phyloP scores from a whole-genome alignment of 2,797 vertebrate species.

The Squalus acanthias region DNA sequence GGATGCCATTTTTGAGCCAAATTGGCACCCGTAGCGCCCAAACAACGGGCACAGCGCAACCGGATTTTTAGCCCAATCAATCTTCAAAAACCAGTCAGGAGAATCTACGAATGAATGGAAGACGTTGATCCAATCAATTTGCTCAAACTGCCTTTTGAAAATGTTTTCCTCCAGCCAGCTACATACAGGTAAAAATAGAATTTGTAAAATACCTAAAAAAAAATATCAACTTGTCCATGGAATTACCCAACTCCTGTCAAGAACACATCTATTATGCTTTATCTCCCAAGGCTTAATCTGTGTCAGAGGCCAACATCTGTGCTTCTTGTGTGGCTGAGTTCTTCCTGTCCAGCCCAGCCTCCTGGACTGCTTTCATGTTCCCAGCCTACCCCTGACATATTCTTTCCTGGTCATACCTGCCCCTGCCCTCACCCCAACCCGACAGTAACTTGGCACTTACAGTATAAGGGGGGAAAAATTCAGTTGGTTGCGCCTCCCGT shows the following conservation, averaged over 20 bases:
- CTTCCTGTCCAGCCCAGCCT: background rate
- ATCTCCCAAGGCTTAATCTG: background rate
- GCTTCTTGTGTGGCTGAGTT: background rate
- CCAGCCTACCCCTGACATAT: background rate
- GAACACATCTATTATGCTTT: background rate
- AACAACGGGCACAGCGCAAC: no score
- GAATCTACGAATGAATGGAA: background rate
- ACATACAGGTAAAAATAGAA: background rate
- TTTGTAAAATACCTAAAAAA: background rate
- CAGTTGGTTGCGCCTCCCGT: no score
- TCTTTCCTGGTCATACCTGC: background rate
- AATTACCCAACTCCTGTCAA: background rate
- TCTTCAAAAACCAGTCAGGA: background rate
- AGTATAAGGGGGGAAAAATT: no score
- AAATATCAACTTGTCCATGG: background rate
- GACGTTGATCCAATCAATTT: background rate
- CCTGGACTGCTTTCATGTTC: background rate
- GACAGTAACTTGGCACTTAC: no score
- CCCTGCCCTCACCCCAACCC: no score
- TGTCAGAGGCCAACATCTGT: conserved; percentile 4
- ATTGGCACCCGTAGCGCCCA: no score
- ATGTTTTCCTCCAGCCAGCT: background rate
- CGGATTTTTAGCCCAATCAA: background rate
- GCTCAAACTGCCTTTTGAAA: background rate
- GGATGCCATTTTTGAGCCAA: no score